phyloP scores from a whole-genome alignment of 1,140 invertebrate species.

The Luehdorfia chinensis region DNA sequence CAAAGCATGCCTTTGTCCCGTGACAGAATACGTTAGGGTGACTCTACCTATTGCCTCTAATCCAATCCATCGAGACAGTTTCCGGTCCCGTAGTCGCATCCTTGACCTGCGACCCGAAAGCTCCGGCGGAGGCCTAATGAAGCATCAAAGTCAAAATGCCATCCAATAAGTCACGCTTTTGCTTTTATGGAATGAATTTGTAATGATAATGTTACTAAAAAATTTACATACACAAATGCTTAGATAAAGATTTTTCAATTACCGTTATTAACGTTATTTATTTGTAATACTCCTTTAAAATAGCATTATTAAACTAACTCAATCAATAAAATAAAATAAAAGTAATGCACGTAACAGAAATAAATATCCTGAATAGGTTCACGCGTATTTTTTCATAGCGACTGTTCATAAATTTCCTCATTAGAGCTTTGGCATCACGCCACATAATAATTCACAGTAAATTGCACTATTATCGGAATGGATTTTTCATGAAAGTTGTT shows the following conservation, averaged over 20 bases:
- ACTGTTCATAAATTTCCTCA: slow-evolving; percentile 17
- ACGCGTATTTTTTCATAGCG: slow-evolving; percentile 9
- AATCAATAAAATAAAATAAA: slow-evolving; percentile 9
- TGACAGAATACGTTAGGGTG: background rate
- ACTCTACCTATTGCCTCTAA: background rate
- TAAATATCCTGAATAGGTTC: slow-evolving; percentile 8
- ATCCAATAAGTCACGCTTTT: too few species aligned
- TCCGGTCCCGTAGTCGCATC: background rate
- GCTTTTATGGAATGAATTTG: too few species aligned
- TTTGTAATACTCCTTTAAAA: background rate
- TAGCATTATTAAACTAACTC: background rate
- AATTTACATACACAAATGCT: too few species aligned
- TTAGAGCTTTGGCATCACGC: slow-evolving; percentile 27
- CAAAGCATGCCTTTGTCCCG: background rate
- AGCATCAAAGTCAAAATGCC: background rate
- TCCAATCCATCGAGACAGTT: background rate
- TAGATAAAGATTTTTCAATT: background rate
- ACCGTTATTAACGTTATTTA: too few species aligned
- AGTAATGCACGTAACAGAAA: background rate
- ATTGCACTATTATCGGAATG: slow-evolving; percentile 30
- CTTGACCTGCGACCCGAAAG: background rate
- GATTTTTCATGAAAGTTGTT: slow-evolving; percentile 23
- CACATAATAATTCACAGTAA: slow-evolving; percentile 32
- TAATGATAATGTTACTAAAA: too few species aligned
- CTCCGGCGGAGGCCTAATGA: too few species aligned